phyloP scores from a whole-genome alignment of 1,140 invertebrate species.

The Diprion similis region DNA sequence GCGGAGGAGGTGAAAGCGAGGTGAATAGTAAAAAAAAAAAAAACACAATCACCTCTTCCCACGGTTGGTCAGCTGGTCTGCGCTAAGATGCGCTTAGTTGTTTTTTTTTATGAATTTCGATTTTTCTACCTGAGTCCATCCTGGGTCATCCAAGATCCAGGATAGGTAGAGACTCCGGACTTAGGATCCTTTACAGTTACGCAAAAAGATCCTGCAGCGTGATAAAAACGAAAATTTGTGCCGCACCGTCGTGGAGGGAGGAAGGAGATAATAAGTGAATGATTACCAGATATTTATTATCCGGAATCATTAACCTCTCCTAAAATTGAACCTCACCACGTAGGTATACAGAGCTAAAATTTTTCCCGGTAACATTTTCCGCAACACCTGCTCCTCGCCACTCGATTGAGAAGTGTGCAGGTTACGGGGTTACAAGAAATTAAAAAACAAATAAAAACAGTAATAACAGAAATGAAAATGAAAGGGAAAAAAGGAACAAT shows the following conservation, averaged over 20 bases:
- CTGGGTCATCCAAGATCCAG: slow-evolving; percentile 42
- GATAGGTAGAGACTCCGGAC: slow-evolving; percentile 22
- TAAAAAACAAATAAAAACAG: not conserved
- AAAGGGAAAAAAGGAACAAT: not conserved
- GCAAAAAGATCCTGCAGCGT: slow-evolving; percentile 25
- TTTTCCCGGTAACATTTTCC: too few relatives aligned
- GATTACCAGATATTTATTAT: slow-evolving; percentile 6
- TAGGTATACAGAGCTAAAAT: too few relatives aligned
- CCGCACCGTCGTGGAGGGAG: not conserved
- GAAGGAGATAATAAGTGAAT: not conserved
- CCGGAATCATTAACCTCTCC: not conserved
- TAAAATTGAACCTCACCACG: not conserved
- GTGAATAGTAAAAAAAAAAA: not conserved
- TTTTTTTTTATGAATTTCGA: slow-evolving; percentile 48
- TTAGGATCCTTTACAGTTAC: slow-evolving; percentile 45
- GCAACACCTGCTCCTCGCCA: too few relatives aligned
- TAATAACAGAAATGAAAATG: not conserved
- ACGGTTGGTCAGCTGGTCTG: slow-evolving; percentile 61
- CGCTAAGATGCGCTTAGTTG: slow-evolving; percentile 32
- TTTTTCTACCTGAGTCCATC: slow-evolving; percentile 52
- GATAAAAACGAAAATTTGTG: slow-evolving; percentile 5
- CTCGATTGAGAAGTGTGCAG: too few relatives aligned
- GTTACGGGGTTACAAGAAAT: too few relatives aligned
- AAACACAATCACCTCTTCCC: slow-evolving; percentile 46
- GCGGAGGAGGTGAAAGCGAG: not conserved